phyloP scores from a whole-genome alignment of 2,797 vertebrate genomes.

The Heliangelus exortis region DNA sequence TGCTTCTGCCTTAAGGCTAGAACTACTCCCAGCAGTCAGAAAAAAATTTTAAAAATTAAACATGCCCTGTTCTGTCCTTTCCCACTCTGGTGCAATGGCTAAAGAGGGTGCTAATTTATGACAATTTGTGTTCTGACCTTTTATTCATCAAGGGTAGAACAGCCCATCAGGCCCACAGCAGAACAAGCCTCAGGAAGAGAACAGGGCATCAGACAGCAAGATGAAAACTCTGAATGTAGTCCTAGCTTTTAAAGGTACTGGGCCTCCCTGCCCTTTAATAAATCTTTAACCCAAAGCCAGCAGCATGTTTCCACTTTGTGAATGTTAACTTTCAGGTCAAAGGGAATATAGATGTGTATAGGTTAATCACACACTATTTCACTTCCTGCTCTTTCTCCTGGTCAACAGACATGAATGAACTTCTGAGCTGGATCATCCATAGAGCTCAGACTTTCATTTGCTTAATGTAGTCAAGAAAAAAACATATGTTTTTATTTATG shows the following conservation, averaged over 20 bases:
- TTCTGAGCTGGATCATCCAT: not conserved
- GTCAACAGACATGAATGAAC: not conserved
- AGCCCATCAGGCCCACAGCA: not conserved
- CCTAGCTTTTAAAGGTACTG: not conserved
- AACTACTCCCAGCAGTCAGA: not conserved
- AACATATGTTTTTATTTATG: not conserved
- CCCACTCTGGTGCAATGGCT: not conserved
- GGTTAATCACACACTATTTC: not conserved
- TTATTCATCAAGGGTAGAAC: not conserved
- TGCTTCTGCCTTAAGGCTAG: not conserved
- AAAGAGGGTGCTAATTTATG: not conserved
- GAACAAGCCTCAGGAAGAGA: not conserved
- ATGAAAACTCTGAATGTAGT: not conserved
- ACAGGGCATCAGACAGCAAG: not conserved
- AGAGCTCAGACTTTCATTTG: not conserved
- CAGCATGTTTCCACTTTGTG: not conserved
- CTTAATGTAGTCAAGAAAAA: not conserved
- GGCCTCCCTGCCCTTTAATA: not conserved
- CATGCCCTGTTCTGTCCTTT: not conserved
- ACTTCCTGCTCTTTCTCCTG: not conserved
- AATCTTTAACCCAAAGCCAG: slow-evolving; percentile 54
- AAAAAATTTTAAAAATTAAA: not conserved
- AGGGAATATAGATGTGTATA: not conserved
- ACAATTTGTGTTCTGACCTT: not conserved
- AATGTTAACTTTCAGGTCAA: slow-evolving; percentile 44